Conservation (phyloP, 2,797 vertebrate species). For the Xenentodon cancila region DNA sequence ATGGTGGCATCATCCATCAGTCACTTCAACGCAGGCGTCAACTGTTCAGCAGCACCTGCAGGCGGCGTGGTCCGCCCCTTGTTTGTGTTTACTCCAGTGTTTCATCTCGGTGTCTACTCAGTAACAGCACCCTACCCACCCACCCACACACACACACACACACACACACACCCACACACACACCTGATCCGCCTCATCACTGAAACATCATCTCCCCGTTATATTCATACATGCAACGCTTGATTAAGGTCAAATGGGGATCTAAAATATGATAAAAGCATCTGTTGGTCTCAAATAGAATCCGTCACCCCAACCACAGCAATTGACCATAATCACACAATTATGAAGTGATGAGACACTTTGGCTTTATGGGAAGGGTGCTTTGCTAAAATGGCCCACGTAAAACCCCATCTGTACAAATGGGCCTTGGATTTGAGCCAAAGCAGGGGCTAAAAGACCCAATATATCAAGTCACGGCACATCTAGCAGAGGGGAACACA, state of each 20-base stretch:
- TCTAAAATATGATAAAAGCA: conserved; percentile 69
- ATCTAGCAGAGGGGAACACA: conserved; percentile 42
- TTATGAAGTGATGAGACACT: conserved; percentile 73
- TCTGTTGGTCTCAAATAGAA: conserved; percentile 62
- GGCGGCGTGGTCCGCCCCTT: neutral
- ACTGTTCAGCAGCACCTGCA: neutral
- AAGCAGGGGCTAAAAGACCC: conserved; percentile 59
- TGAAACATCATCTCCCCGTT: conserved; percentile 44
- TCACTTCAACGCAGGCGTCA: neutral
- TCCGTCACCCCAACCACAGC: conserved; percentile 61
- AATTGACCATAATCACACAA: conserved; percentile 71
- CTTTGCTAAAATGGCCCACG: conserved; percentile 69
- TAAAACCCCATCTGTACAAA: conserved; percentile 77
- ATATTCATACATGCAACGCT: conserved; percentile 57
- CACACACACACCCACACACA: conserved; percentile 2
- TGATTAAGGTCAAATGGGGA: conserved; percentile 68
- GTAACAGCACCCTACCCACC: neutral
- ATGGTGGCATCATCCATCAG: conserved; percentile 50
- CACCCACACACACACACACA: too few species aligned
- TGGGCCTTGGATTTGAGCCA: conserved; percentile 69
- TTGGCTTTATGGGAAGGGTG: conserved; percentile 71
- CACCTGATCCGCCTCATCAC: conserved; percentile 42
- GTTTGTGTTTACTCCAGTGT: neutral
- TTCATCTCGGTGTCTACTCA: conserved; percentile 2
- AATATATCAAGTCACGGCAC: conserved; percentile 63